Evolutionary conservation across 2,888 invertebrate species (phyloP).

Genomic region (Lasioglossum lativentre): DNA sequence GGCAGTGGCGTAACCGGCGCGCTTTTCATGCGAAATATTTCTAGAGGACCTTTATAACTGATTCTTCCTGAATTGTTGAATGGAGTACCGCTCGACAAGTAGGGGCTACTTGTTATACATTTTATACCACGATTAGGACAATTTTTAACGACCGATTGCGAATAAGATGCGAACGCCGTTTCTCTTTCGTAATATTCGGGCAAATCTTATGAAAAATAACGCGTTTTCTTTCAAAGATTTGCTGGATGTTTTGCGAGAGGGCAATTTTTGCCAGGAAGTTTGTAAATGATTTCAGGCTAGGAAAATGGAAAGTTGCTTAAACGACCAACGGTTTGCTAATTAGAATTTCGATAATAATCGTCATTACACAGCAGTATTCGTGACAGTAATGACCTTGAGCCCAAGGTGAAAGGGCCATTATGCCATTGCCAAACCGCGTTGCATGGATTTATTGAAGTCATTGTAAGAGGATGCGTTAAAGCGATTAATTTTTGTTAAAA

Average conservation of each 20-base stretch:
- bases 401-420: background rate
- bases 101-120: too few species aligned
- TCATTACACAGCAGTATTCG: background rate
- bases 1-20: conserved; percentile 67
- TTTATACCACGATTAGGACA: too few species aligned
- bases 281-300: background rate
- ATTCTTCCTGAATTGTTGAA: background rate
- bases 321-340: background rate
- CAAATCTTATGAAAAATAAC: background rate
- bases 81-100: conserved; percentile 2
- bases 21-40: conserved; percentile 22
- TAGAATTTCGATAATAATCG: background rate
- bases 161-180: background rate
- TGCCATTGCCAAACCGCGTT: background rate
- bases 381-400: background rate
- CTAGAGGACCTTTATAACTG: background rate
- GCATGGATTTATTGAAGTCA: background rate
- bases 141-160: background rate
- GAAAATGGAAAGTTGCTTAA: background rate
- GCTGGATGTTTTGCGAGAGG: background rate
- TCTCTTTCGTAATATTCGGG: too few species aligned
- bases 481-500: background rate
- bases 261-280: background rate
- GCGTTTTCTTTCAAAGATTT: background rate
- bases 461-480: background rate